Evolutionary conservation across 2,888 invertebrate species (phyloP).

Genomic region (Patella ulyssiponensis): DNA sequence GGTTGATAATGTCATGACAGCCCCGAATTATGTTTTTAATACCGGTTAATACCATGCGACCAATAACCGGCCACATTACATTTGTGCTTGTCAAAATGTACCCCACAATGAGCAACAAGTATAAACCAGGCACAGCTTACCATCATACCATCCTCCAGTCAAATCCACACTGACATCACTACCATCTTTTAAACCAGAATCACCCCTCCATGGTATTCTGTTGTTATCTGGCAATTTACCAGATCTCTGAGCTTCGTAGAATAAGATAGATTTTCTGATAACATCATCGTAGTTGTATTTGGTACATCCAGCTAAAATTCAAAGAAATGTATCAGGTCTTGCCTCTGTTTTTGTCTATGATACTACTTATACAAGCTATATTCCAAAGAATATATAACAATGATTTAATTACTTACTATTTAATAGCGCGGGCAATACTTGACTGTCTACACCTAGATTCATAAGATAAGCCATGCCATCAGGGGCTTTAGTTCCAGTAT

Average conservation of each 20-base stretch:
- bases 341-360: not conserved
- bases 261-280: conserved; percentile 61
- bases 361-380: not conserved
- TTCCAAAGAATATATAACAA: too few species aligned
- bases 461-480: conserved; percentile 21
- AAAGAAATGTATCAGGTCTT: not conserved
- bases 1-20: too few species aligned
- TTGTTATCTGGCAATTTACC: conserved; percentile 64
- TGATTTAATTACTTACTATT: conserved; percentile 27
- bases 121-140: conserved; percentile 39
- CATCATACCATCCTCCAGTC: conserved; percentile 69
- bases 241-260: conserved; percentile 69
- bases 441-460: conserved; percentile 32
- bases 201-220: conserved; percentile 64
- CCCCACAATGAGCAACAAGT: too few species aligned
- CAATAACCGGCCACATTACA: too few species aligned
- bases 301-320: conserved; percentile 21
- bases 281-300: conserved; percentile 57
- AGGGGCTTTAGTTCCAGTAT: not conserved
- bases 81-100: too few species aligned
- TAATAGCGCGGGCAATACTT: conserved; percentile 18
- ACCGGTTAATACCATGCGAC: too few species aligned
- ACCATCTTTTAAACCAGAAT: conserved; percentile 62
- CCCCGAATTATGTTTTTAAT: too few species aligned
- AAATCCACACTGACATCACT: conserved; percentile 63